These are phyloP conservation scores for Chunga burmeisteri DNA, from an alignment of 2,113 vertebrate genomes.

Conservation along the genomic window DNA sequence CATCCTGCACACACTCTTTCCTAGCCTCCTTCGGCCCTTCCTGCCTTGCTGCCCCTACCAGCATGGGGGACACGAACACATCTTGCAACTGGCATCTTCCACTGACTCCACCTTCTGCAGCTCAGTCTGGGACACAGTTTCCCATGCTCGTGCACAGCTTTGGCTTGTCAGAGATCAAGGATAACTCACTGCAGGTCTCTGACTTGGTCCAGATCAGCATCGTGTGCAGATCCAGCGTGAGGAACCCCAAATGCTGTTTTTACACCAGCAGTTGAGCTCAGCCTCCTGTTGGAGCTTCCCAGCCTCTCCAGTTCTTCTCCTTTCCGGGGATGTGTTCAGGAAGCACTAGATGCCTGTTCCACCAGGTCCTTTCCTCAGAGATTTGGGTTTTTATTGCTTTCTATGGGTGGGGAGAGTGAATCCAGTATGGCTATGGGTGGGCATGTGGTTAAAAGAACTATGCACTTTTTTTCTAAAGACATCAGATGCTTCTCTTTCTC, in stretches of 20 bases:
- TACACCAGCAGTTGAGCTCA: background rate
- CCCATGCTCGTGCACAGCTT: background rate
- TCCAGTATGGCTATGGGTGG: background rate
- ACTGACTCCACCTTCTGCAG: background rate
- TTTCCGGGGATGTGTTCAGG: background rate
- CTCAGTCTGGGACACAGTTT: background rate
- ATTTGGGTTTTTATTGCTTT: background rate
- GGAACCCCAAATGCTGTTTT: background rate
- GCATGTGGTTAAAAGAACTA: rapidly evolving
- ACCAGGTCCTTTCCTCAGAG: background rate
- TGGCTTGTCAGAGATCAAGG: background rate
- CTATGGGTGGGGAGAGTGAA: background rate
- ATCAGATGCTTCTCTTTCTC: background rate
- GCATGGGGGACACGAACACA: rapidly evolving
- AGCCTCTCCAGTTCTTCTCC: background rate
- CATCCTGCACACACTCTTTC: background rate
- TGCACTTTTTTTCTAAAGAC: background rate
- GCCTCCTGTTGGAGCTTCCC: background rate
- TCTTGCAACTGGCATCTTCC: background rate
- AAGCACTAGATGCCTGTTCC: background rate
- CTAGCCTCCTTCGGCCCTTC: background rate
- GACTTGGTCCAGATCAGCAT: background rate
- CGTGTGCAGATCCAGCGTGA: background rate
- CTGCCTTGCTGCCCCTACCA: background rate
- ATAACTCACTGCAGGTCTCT: background rate